Percentiles rank a stretch among this genome's conserved stretches.
phyloP scores from a whole-genome alignment of 2,888 invertebrate species.

The Zhuqinia jingwanae region DNA sequence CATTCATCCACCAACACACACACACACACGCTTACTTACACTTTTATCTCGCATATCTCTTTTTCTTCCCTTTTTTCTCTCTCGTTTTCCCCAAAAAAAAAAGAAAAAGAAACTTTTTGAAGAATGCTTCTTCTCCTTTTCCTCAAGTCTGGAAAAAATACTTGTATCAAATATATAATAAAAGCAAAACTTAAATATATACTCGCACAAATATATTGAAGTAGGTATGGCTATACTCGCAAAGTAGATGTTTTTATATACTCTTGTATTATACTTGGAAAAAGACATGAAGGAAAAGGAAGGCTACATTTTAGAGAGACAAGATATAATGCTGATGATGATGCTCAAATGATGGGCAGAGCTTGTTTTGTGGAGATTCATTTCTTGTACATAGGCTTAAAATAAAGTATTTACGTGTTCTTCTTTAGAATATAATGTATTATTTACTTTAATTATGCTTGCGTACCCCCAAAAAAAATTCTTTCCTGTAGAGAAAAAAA shows the following conservation, averaged over 20 bases:
- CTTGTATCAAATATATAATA: too few species aligned
- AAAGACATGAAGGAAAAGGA: not conserved
- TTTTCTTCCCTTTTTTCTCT: slow-evolving; percentile 31
- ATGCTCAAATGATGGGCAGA: slow-evolving; percentile 38
- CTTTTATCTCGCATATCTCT: slow-evolving; percentile 59
- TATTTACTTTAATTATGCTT: not conserved
- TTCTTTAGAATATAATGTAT: not conserved
- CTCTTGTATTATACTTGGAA: not conserved
- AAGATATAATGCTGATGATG: slow-evolving; percentile 48
- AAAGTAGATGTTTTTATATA: not conserved
- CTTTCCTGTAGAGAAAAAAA: not conserved
- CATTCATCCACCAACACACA: too few species aligned
- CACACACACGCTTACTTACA: slow-evolving; percentile 70
- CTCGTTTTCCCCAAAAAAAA: slow-evolving; percentile 32
- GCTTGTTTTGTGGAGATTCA: slow-evolving; percentile 7
- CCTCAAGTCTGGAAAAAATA: not conserved
- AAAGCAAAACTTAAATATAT: too few species aligned
- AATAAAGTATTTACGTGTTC: slow-evolving; percentile 18
- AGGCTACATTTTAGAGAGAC: not conserved
- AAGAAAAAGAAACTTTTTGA: slow-evolving; percentile 31
- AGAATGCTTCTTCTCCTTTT: slow-evolving; percentile 49
- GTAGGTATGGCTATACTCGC: not conserved
- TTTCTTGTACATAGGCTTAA: slow-evolving; percentile 31
- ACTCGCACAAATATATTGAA: too few species aligned
- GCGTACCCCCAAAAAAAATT: not conserved